Percentiles rank a stretch among this genome's conserved stretches.
Evolutionary conservation across 2,888 invertebrate genomes (phyloP).

Genomic region (Meteorus cinctellus): DNA sequence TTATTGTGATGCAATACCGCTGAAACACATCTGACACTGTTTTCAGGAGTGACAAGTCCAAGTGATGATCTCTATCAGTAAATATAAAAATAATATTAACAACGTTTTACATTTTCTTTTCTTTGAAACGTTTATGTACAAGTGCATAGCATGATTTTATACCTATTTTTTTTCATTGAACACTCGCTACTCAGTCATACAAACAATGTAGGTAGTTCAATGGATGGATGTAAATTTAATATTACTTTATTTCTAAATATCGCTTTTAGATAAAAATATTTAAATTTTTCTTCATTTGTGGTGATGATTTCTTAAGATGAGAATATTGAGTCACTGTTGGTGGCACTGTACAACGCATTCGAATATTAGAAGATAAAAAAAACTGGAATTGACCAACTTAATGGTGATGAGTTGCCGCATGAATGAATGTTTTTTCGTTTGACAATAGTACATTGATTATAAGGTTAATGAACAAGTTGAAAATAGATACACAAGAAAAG

Average conservation of each 20-base stretch:
- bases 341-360: conserved; percentile 34
- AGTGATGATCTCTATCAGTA: not conserved
- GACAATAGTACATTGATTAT: conserved; percentile 35
- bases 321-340: not conserved
- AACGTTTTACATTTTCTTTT: conserved; percentile 16
- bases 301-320: not conserved
- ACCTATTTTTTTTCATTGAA: not conserved
- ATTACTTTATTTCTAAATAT: not conserved
- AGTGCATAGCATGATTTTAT: not conserved
- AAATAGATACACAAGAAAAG: not conserved
- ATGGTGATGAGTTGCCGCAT: conserved; percentile 12
- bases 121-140: not conserved
- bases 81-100: conserved; percentile 22
- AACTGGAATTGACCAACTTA: not conserved
- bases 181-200: not conserved
- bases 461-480: conserved; percentile 6
- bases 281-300: not conserved
- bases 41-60: not conserved
- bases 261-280: not conserved
- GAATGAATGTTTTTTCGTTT: conserved; percentile 20
- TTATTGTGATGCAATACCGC: not conserved
- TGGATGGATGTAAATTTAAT: not conserved
- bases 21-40: not conserved
- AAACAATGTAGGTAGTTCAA: not conserved
- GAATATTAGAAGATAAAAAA: not conserved